phyloP scores from a whole-genome alignment of 2,113 vertebrate species.

The Entomyzon cyanotis region DNA sequence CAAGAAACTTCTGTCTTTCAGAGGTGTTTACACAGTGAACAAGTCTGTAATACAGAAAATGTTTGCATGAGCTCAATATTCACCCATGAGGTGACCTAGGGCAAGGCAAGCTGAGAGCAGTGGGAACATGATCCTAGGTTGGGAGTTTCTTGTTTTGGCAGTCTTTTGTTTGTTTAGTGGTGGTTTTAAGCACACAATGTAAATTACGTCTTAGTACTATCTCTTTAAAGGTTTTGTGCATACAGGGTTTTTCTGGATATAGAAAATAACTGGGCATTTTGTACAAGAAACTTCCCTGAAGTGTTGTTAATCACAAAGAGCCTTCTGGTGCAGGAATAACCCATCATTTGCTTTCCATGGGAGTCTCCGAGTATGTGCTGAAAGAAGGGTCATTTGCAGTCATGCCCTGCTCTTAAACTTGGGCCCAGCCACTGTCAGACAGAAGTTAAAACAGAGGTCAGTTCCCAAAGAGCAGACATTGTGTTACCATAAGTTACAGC shows the following conservation, averaged over 20 bases:
- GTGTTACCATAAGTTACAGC: background rate
- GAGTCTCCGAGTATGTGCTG: background rate
- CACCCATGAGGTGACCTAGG: background rate
- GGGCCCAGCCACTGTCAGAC: background rate
- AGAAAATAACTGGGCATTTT: background rate
- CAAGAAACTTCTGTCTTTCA: background rate
- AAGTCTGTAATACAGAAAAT: background rate
- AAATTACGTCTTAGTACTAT: background rate
- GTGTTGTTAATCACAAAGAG: background rate
- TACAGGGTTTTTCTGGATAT: background rate
- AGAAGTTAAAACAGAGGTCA: background rate
- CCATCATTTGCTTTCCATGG: background rate
- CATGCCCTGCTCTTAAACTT: background rate
- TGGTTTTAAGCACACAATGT: background rate
- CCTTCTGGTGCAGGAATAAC: background rate
- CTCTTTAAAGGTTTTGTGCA: background rate
- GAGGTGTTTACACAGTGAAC: background rate
- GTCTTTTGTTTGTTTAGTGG: background rate
- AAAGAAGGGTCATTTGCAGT: background rate
- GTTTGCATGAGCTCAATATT: background rate
- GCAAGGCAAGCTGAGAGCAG: background rate
- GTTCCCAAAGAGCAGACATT: background rate
- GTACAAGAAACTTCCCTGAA: background rate
- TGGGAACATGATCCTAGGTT: background rate
- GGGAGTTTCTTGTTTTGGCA: background rate